These are phyloP conservation scores for Zootoca vivipara DNA, from an alignment of 2,113 vertebrate species.

Conservation along the genomic window DNA sequence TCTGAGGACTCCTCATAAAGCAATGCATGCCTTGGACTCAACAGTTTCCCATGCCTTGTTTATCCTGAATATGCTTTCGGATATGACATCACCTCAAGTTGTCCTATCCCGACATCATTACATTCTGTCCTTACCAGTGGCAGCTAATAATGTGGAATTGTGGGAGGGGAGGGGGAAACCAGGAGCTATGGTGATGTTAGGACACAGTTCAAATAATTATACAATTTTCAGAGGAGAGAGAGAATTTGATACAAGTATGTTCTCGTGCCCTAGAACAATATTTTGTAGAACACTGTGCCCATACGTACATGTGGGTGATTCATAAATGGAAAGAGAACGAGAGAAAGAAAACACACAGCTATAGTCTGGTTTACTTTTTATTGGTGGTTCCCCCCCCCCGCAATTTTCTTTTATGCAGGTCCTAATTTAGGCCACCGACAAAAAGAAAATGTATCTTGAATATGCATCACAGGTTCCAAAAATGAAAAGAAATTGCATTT, in stretches of 20 bases:
- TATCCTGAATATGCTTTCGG: background rate
- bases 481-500: constrained; percentile 89
- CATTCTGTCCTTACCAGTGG: background rate
- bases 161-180: background rate
- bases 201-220: background rate
- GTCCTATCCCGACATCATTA: background rate
- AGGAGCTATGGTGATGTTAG: background rate
- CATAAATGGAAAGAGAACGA: constrained; percentile 19
- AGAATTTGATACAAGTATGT: background rate
- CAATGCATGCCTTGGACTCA: too few species aligned
- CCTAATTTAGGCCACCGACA: constrained; percentile 81
- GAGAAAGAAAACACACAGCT: constrained; percentile 55
- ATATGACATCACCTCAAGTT: background rate
- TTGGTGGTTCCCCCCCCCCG: constrained; percentile 33
- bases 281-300: constrained; percentile 52
- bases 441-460: constrained; percentile 86
- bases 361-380: constrained; percentile 62
- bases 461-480: constrained; percentile 87
- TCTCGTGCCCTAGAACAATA: constrained; percentile 37
- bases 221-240: background rate
- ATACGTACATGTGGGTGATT: background rate
- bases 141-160: background rate
- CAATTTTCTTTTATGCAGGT: constrained; percentile 56
- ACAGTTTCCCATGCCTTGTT: too few species aligned
- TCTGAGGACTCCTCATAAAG: too few species aligned